These are phyloP conservation scores for Sarcophaga caerulescens DNA, from an alignment of 2,888 invertebrate species.

Conservation along the genomic window DNA sequence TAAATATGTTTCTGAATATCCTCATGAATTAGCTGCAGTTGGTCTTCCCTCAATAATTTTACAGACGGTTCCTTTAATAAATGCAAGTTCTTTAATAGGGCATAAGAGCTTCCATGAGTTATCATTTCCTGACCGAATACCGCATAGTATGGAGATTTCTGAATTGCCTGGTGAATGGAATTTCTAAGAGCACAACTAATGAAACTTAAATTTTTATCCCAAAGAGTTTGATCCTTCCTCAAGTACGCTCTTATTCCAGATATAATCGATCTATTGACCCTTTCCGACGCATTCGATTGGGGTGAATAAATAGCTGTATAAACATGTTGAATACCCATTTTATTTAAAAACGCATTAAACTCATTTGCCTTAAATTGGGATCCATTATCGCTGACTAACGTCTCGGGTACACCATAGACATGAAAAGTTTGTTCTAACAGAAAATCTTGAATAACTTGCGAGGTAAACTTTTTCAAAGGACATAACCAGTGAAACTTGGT, in stretches of 20 bases:
- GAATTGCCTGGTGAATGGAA: no score
- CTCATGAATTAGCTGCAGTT: no score
- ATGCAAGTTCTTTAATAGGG: not conserved
- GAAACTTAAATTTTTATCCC: no score
- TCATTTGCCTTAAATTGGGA: no score
- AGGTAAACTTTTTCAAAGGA: slow-evolving; percentile 44
- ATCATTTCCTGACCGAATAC: slow-evolving; percentile 14
- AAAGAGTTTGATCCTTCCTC: no score
- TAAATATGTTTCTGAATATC: not conserved
- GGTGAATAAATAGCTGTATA: no score
- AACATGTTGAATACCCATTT: slow-evolving; percentile 55
- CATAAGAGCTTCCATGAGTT: not conserved
- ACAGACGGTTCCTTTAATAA: not conserved
- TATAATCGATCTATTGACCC: no score
- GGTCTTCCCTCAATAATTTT: not conserved
- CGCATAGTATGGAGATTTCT: no score
- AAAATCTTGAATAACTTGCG: slow-evolving; percentile 20
- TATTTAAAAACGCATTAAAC: slow-evolving; percentile 54
- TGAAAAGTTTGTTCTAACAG: slow-evolving; percentile 67
- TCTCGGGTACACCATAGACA: slow-evolving; percentile 71
- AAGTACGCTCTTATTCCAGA: no score
- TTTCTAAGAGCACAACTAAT: no score
- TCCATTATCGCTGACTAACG: slow-evolving; percentile 71
- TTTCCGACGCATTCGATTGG: no score
- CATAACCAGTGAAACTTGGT: slow-evolving; percentile 41